phyloP scores from a whole-genome alignment of 2,888 invertebrate species.

The Schizotus pectinicornis region DNA sequence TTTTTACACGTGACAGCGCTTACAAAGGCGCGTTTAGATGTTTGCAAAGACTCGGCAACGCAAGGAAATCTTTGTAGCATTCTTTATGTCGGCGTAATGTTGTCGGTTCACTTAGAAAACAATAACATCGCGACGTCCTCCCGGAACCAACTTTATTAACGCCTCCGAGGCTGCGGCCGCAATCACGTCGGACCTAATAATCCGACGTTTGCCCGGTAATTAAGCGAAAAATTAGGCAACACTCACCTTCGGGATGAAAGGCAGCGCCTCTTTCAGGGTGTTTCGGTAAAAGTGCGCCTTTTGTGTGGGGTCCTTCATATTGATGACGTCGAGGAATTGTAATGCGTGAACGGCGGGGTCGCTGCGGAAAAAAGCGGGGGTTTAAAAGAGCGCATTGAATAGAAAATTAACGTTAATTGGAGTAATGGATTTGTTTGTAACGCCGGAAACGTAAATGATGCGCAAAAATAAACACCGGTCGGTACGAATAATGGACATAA shows the following conservation, averaged over 20 bases:
- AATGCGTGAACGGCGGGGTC: conserved; percentile 91
- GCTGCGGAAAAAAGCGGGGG: conserved; percentile 58
- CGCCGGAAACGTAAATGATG: neutral
- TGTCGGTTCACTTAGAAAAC: conserved; percentile 1
- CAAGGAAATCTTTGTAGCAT: conserved; percentile 7
- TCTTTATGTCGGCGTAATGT: conserved; percentile 7
- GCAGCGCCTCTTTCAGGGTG: conserved; percentile 85
- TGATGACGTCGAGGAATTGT: conserved; percentile 91
- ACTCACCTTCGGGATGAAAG: conserved; percentile 86
- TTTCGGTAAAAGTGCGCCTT: conserved; percentile 90
- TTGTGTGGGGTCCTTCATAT: conserved; percentile 88
- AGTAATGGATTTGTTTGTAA: conserved; percentile 1
- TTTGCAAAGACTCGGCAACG: conserved; percentile 11
- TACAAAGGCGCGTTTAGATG: conserved; percentile 20
- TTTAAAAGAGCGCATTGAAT: conserved; percentile 5
- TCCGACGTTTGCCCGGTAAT: neutral
- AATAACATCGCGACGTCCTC: conserved; percentile 5
- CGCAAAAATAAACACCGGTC: neutral
- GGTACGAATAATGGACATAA: conserved; percentile 2
- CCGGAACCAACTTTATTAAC: conserved; percentile 17
- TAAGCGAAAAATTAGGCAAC: neutral
- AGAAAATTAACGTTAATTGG: conserved; percentile 6
- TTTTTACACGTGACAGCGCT: conserved; percentile 27
- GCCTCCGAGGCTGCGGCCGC: neutral
- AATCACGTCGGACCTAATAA: too few relatives aligned